Base-by-base conservation (phyloP, 2,888 invertebrate genomes). In the Eupithecia insigniata region DNA sequence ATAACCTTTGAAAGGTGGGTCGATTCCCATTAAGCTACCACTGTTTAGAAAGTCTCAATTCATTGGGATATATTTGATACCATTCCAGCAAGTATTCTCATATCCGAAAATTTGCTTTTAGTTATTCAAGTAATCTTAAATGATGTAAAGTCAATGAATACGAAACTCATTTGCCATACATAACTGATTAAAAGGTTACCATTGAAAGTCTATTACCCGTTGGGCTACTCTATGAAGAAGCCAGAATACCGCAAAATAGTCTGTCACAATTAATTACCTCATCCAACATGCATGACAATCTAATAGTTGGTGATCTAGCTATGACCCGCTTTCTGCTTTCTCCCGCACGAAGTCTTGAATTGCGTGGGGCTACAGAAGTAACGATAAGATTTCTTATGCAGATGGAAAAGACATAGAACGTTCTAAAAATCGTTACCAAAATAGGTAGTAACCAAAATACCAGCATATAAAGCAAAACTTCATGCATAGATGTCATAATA, bases 281-380 rank as follows among this genome's bases (percentile, higher is more conserved):
- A 89, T 91, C 89, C 89, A 90, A 89, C 90, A 91, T 91, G 90
- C 92, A 92, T 91, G 92, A 91, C 92, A 92, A 92, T 92, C 91
- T 92, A 92, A 93, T 92, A 89, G 91, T 71, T 84, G 82, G 88
- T 90, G 90, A 92, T 92, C 91, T 90, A 87, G 88, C 84, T 81
- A 86, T 88, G 90, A 88, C 90, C 92, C 90, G 91, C 91, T 92
- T 91, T 91, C 91, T 89, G 93, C 92, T 93, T 92, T 93, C 93
- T 90, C 92, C 85, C 78, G 89, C 93, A 93, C 92, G 92, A 93
- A 87, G 86, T 87, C 87, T 89, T 90, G 86, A 88, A 84, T 85
- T 78, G 80, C 72, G 80, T 80, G 79, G 66, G 85, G 92, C 90
- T 81, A 66, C 66, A 67, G 67, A 75, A 73, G 16, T 4, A 36